Conservation (phyloP, 2,113 vertebrate genomes). For the Arvicanthis niloticus region DNA sequence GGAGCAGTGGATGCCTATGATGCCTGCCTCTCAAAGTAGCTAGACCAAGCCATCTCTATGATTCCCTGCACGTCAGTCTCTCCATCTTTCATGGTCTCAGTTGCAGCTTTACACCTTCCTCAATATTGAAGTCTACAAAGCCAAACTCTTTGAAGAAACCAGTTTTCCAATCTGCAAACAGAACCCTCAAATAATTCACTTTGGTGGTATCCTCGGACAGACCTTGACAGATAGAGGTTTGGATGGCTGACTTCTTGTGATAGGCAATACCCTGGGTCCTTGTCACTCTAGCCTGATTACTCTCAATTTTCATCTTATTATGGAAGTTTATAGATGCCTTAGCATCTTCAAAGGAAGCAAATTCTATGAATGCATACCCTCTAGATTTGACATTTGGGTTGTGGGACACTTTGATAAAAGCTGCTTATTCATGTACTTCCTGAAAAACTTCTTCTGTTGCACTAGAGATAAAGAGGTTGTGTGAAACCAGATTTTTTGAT, state of each 20-base stretch:
- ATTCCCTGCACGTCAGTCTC: not conserved
- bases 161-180: not conserved
- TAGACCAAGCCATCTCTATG: not conserved
- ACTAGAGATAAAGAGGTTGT: fast-evolving
- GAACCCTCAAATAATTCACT: not conserved
- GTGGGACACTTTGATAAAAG: too few species aligned
- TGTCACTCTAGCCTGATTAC: not conserved
- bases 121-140: not conserved
- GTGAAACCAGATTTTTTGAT: not conserved
- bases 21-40: not conserved
- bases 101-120: not conserved
- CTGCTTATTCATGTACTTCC: not conserved
- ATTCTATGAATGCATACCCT: not conserved
- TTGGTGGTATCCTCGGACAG: not conserved
- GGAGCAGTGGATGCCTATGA: not conserved
- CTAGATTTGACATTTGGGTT: not conserved
- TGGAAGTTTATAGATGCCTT: too few species aligned
- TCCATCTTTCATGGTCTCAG: not conserved
- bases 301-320: not conserved
- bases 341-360: not conserved
- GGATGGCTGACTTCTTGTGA: not conserved
- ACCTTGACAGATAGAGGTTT: not conserved
- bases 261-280: not conserved
- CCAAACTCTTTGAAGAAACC: not conserved
- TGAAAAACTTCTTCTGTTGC: not conserved